Conservation (phyloP, 2,113 vertebrate species). For the Sinocyclocheilus anophthalmus region DNA sequence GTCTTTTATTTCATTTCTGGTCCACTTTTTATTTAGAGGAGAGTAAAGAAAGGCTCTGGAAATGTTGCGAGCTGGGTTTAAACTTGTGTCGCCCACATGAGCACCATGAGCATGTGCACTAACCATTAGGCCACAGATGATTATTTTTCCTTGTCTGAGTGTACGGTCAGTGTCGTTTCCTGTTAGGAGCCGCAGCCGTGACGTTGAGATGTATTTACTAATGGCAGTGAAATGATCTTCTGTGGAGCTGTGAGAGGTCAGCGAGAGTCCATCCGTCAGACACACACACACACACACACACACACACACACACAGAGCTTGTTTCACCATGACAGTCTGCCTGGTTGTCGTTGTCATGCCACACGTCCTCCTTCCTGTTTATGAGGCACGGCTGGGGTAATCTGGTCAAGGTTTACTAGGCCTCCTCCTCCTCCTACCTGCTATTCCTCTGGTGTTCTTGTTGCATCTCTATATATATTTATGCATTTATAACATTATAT, state of each 20-base stretch:
- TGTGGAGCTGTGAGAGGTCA: slow-evolving; percentile 36
- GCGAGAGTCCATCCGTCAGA: neutral
- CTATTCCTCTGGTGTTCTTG: neutral
- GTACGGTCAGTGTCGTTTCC: neutral
- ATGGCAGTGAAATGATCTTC: slow-evolving; percentile 1
- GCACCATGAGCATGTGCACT: neutral
- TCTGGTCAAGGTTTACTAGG: slow-evolving; percentile 79
- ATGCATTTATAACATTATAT: too few relatives aligned
- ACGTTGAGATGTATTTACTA: neutral
- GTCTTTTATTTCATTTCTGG: neutral
- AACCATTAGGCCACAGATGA: neutral
- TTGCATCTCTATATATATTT: neutral
- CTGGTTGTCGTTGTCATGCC: slow-evolving; percentile 82
- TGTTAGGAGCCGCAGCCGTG: neutral
- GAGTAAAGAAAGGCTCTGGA: neutral
- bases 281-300: neutral
- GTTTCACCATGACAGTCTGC: slow-evolving; percentile 80
- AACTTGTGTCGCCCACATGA: neutral
- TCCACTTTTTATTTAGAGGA: neutral
- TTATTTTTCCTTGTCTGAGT: neutral
- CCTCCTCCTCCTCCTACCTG: slow-evolving; percentile 51
- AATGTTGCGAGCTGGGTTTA: neutral
- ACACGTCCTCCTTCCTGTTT: slow-evolving; percentile 82
- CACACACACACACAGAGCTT: slow-evolving; percentile 53
- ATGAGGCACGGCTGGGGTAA: slow-evolving; percentile 78